Conservation (phyloP, 2,113 vertebrate genomes). For the Sphaerodactylus townsendi region DNA sequence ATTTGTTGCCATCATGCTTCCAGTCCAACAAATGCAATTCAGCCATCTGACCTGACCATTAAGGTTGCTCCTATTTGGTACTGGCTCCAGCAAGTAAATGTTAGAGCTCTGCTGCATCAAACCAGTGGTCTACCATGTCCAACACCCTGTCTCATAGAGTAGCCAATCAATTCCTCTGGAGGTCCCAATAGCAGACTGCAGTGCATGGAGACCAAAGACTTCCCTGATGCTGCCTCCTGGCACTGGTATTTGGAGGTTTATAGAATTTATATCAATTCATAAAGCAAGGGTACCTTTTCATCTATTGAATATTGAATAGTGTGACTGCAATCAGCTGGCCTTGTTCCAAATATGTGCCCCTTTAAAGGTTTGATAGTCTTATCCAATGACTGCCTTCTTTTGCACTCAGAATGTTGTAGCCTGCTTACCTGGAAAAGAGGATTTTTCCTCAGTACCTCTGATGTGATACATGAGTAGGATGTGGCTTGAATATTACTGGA, state of each 20-base stretch:
- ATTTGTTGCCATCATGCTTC: background rate
- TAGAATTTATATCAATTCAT: background rate
- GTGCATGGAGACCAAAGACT: no score
- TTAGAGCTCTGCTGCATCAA: no score
- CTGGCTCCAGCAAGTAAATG: background rate
- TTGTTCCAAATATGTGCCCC: background rate
- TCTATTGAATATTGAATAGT: background rate
- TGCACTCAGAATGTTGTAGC: background rate
- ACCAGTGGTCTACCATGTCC: no score
- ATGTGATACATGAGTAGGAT: background rate
- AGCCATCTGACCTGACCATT: background rate
- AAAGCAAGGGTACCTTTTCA: background rate
- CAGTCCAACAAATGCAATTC: background rate
- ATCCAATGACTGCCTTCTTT: background rate
- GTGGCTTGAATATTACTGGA: background rate
- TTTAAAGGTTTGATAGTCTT: background rate
- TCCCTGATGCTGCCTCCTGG: no score
- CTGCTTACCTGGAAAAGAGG: background rate
- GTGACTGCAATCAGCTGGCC: background rate
- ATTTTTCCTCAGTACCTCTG: background rate
- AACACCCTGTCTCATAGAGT: no score
- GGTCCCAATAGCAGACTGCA: no score
- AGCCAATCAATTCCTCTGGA: no score
- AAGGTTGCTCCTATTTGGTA: background rate
- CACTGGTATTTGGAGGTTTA: no score